phyloP scores from a whole-genome alignment of 2,797 vertebrate genomes.

The Neosilurus mollespiculum region DNA sequence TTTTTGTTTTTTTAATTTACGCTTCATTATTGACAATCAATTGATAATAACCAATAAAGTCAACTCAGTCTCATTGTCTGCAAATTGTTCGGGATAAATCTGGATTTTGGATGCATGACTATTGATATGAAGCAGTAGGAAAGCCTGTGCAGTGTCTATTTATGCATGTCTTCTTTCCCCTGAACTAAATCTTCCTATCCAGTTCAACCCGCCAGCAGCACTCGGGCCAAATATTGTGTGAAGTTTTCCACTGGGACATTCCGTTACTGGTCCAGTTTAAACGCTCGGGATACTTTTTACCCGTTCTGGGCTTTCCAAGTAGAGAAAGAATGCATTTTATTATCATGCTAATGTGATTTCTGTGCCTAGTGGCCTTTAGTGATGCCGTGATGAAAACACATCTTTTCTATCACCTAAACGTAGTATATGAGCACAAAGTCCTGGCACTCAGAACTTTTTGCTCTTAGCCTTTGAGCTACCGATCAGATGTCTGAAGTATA shows the following conservation, averaged over 20 bases:
- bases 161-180: slow-evolving; percentile 15
- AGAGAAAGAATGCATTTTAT: not conserved
- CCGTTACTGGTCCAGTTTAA: slow-evolving; percentile 28
- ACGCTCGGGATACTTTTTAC: slow-evolving; percentile 12
- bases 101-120: not conserved
- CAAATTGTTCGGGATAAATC: not conserved
- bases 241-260: slow-evolving; percentile 50
- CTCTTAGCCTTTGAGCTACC: not conserved
- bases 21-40: not conserved
- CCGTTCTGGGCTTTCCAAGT: not conserved
- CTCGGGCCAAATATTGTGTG: slow-evolving; percentile 20
- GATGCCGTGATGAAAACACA: slow-evolving; percentile 14
- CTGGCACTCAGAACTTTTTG: not conserved
- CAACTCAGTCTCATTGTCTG: not conserved
- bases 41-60: no score
- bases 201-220: slow-evolving; percentile 15
- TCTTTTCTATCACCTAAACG: not conserved
- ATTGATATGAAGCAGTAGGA: not conserved
- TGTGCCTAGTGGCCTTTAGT: not conserved
- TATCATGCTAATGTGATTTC: not conserved
- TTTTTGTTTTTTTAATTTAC: not conserved
- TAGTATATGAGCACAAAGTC: not conserved
- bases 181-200: slow-evolving; percentile 11
- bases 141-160: slow-evolving; percentile 7
- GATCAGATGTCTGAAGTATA: not conserved